Conservation (phyloP, 1,140 invertebrate species). For the Pinna nobilis region DNA sequence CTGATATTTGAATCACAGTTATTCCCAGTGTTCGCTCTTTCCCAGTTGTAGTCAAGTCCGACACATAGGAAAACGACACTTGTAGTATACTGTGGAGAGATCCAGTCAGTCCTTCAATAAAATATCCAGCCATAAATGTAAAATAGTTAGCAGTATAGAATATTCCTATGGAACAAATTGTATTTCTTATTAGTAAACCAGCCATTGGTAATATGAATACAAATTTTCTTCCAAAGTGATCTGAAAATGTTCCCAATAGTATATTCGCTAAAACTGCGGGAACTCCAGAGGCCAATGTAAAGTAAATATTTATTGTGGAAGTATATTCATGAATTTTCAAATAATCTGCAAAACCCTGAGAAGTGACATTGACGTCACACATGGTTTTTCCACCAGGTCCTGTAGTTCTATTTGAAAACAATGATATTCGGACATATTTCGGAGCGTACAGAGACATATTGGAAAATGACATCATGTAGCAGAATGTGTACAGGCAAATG, state of each 20-base stretch:
- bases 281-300: constrained; percentile 20
- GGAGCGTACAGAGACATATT: constrained; percentile 2
- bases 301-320: constrained; percentile 1
- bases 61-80: constrained; percentile 16
- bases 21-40: constrained; percentile 22
- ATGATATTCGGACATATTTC: not conserved
- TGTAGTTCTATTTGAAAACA: constrained; percentile 1
- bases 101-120: constrained; percentile 26
- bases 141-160: not conserved
- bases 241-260: constrained; percentile 23
- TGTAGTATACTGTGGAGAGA: not conserved
- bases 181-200: constrained; percentile 22
- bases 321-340: constrained; percentile 12
- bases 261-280: constrained; percentile 23
- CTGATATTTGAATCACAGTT: constrained; percentile 2
- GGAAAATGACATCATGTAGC: not conserved
- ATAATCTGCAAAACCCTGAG: not conserved
- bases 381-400: not conserved
- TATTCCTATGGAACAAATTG: constrained; percentile 2
- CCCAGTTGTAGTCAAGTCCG: constrained; percentile 26
- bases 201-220: constrained; percentile 10
- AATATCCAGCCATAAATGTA: constrained; percentile 12
- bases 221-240: constrained; percentile 31
- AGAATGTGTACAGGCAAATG: constrained; percentile 6
- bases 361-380: not conserved